A percentile compares a stretch with the other conserved stretches of the same genome.
These are phyloP conservation scores for Hyles lineata DNA, from an alignment of 2,888 invertebrate genomes.

Conservation along the genomic window DNA sequence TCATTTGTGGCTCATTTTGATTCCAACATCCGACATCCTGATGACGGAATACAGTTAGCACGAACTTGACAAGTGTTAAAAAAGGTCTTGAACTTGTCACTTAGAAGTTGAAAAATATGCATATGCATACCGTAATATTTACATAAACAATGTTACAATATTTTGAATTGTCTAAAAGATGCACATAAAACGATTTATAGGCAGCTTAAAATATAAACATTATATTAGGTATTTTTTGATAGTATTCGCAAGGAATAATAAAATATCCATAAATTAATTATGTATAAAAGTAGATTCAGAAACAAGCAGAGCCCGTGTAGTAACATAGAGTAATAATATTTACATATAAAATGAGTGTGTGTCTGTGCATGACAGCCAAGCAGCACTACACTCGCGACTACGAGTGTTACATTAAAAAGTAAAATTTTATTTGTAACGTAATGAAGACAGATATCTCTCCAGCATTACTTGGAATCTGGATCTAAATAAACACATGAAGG, in stretches of 20 bases:
- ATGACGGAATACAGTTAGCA: not conserved
- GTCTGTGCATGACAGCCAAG: conserved; percentile 12
- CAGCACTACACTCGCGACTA: not conserved
- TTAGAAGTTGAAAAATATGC: too few species aligned
- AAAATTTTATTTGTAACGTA: not conserved
- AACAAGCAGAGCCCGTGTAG: not conserved
- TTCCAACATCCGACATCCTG: not conserved
- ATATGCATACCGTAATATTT: too few species aligned
- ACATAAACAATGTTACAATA: too few species aligned
- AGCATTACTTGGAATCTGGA: not conserved
- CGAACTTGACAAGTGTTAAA: too few species aligned
- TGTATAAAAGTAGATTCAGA: not conserved
- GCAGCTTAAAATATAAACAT: too few species aligned
- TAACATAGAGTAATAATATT: conserved; percentile 14
- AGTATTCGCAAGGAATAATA: not conserved
- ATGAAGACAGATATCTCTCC: not conserved
- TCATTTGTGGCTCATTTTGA: conserved; percentile 1
- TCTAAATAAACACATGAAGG: not conserved
- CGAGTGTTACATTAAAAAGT: not conserved
- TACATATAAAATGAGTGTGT: conserved; percentile 22
- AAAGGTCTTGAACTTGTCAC: too few species aligned
- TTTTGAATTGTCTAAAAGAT: too few species aligned
- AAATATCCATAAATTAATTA: not conserved
- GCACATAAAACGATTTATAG: too few species aligned
- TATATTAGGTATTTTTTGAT: too few species aligned